phyloP scores from a whole-genome alignment of 2,113 vertebrate species.

The Poeciliopsis prolifica region DNA sequence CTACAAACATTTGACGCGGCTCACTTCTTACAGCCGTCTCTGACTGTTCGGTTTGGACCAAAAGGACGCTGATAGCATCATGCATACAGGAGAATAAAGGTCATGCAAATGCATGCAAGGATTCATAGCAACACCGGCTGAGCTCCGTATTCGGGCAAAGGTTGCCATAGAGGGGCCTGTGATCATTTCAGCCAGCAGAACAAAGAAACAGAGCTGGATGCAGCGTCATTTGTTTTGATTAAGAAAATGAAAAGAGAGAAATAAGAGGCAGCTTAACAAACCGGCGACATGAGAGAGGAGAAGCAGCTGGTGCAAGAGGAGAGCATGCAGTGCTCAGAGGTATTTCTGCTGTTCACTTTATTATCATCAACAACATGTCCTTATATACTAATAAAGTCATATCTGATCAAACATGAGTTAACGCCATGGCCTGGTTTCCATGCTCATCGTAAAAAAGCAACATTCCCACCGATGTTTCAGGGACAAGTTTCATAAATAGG shows the following conservation, averaged over 20 bases:
- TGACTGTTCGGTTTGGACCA: not conserved
- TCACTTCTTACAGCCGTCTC: not conserved
- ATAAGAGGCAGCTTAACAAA: not conserved
- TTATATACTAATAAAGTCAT: not conserved
- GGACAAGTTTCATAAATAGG: not conserved
- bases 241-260: constrained; percentile 7
- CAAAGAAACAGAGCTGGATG: constrained; percentile 49
- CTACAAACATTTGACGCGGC: not conserved
- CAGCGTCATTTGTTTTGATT: constrained; percentile 40
- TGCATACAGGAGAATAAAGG: constrained; percentile 26
- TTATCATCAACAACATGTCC: not conserved
- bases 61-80: constrained; percentile 16
- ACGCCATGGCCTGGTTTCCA: not conserved
- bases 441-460: not conserved
- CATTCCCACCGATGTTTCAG: not conserved
- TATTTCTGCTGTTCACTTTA: not conserved
- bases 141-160: constrained; percentile 50
- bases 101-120: constrained; percentile 45
- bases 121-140: constrained; percentile 36
- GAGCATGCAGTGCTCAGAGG: constrained; percentile 22
- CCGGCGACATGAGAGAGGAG: not conserved
- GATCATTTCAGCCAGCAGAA: constrained; percentile 49
- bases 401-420: not conserved
- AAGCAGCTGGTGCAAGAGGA: not conserved
- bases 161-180: constrained; percentile 60